Base-by-base conservation (phyloP, 2,888 invertebrate genomes). In the Polyommatus iphigenia region DNA sequence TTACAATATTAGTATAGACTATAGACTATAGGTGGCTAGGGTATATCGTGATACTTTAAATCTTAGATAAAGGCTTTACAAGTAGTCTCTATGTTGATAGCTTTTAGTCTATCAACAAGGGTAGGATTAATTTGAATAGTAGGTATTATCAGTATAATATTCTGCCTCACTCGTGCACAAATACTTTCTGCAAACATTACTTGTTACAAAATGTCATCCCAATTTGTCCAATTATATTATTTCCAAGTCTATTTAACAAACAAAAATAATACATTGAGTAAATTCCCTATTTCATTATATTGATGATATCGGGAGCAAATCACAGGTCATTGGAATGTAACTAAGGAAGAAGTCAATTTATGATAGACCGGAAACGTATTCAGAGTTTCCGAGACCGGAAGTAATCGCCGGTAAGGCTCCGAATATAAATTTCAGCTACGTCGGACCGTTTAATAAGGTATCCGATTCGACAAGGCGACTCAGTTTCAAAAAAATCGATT, bases 401-500 rank as follows among this genome's bases (percentile, higher is more conserved):
- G 62, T 62, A 62, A 62, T 62, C 62, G 62, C 10, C 24, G 62
- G 24, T 20, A 62, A 24, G 62, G 62, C 24, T 62, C 62, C 62
- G 62, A 62, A 62, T 24, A 62, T 62, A 62, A 24, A 62, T 62
- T 62, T 62, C 62, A 62, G 62, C 62, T 62, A 62, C 62, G 62
- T 62, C 13, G 24, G 62, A 62, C 62, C 62, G 62, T 62, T 62
- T 62, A 62, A 62, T 62, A 62, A 62, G 62, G 62, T 62, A 62
- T 62, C 20, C 62, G 62, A 62, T 62, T 62, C 13, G 59, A 59
- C 59, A 59, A n/a, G 59, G 20, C 59, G n/a, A 59, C 20, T 59
- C n/a, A 59, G 20, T 20, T 20, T 59, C n/a, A 59, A 59, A 20
- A 59, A 59, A 20, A 59, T 10, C n/a, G 20, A 59, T 59, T 20